Percentiles rank a stretch among this genome's conserved stretches.
phyloP scores from a whole-genome alignment of 2,888 invertebrate species.

The Pseudanteris insignis region DNA sequence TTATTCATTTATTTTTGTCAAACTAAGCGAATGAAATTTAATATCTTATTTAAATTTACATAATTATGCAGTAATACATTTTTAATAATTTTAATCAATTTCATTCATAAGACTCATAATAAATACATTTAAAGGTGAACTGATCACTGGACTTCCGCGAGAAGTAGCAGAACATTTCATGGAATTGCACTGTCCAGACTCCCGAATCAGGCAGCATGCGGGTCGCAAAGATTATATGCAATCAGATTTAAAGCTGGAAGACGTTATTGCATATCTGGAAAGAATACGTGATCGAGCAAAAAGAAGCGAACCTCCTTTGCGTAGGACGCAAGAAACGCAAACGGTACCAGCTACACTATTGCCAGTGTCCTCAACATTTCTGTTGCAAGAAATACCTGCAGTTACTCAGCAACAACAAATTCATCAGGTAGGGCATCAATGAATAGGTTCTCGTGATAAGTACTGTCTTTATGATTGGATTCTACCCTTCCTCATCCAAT shows the following conservation, averaged over 20 bases:
- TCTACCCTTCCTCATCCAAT: too few species aligned
- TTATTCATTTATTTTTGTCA: too few species aligned
- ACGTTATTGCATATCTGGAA: conserved; percentile 59
- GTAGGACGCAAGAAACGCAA: conserved; percentile 64
- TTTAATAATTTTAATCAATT: too few species aligned
- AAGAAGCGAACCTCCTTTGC: conserved; percentile 57
- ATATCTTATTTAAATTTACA: too few species aligned
- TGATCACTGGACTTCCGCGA: conserved; percentile 60
- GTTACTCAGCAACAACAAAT: conserved; percentile 53
- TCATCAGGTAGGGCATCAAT: conserved; percentile 52
- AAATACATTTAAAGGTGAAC: conserved; percentile 58
- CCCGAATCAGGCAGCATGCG: conserved; percentile 53
- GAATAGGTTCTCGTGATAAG: too few species aligned
- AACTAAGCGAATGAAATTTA: too few species aligned
- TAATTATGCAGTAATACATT: too few species aligned
- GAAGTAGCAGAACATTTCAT: conserved; percentile 63
- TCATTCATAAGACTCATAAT: too few species aligned
- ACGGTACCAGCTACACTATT: conserved; percentile 56
- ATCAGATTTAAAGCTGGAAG: conserved; percentile 57
- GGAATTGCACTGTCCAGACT: conserved; percentile 59
- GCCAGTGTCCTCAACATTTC: conserved; percentile 56
- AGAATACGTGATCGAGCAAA: conserved; percentile 61
- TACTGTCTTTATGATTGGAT: too few species aligned
- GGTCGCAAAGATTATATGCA: conserved; percentile 58
- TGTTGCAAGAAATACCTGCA: conserved; percentile 60